phyloP scores from a whole-genome alignment of 2,797 vertebrate species.

The Miichthys miiuy region DNA sequence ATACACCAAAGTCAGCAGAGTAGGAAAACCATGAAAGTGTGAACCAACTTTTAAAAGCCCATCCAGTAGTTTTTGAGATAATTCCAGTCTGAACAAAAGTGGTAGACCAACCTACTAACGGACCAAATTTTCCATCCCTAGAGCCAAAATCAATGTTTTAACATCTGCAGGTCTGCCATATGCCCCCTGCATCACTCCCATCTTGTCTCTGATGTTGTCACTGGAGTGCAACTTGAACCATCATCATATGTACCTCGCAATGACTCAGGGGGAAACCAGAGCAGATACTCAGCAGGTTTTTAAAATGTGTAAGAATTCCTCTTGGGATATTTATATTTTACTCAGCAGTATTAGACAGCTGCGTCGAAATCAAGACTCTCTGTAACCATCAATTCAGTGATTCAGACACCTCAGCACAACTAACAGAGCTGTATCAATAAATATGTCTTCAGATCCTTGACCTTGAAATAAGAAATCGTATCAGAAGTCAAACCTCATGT shows the following conservation, averaged over 20 bases:
- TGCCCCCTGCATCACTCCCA: background rate
- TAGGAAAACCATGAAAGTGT: background rate
- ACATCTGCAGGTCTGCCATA: background rate
- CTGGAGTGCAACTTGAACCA: background rate
- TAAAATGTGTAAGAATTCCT: background rate
- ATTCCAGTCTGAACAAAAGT: background rate
- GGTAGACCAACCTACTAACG: no score
- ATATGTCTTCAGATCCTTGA: slow-evolving; percentile 19
- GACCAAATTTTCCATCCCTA: background rate
- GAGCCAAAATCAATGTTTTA: background rate
- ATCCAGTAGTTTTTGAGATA: background rate
- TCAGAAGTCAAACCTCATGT: slow-evolving; percentile 6
- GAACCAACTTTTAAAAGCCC: background rate
- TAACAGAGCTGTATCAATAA: slow-evolving; percentile 21
- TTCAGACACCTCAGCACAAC: slow-evolving; percentile 12
- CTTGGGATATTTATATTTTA: background rate
- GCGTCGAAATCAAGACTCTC: background rate
- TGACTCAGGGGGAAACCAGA: background rate
- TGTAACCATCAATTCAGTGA: slow-evolving; percentile 4
- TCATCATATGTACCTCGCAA: background rate
- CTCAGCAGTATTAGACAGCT: background rate
- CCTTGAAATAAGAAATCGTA: slow-evolving; percentile 16
- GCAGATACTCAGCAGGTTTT: background rate
- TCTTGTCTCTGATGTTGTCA: background rate
- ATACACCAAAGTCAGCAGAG: background rate